Base-by-base conservation (phyloP, 1,140 invertebrate genomes). In the Lordiphosa clarofinis region DNA sequence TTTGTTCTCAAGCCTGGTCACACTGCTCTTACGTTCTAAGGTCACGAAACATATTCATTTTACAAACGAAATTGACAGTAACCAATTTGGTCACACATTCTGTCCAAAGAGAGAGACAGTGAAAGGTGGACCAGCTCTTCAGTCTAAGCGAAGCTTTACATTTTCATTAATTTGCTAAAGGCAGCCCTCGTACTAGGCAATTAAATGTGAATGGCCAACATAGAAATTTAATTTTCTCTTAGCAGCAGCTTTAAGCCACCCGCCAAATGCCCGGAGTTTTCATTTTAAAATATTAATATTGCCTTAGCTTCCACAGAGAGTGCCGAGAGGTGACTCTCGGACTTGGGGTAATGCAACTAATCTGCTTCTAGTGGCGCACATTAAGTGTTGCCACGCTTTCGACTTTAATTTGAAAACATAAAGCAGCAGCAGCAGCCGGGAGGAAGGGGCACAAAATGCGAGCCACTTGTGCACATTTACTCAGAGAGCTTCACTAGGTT, bases 351-450 rank as follows among this genome's bases (percentile, higher is more conserved):
- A 84, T 82, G 72, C 76, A 84, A 73, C 76, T 82, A 82, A 82
- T 82, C 76, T 82, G 76, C 76, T 82, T 82, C 78, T 84, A 82
- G 76, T 84, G 78, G 76, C 76, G 76, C 78, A 78, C 76, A 82
- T 82, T 82, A 82, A 82, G 76, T 82, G 78, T 84, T 84, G 76
- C 78, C 76, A 82, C 78, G 76, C 76, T 82, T 84, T 84, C 76
- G 76, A 81, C 76, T 81, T 81, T 81, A 81, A 81, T 81, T 81
- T 81, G 78, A 81, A 81, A 81, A 81, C 78, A 81, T 81, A 81
- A 82, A 82, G 72, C 78, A 82, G 37, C 42, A 19, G 47, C 38
- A 53, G 19, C 19, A 19, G 36, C 13, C 43, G 31, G 8, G 31
- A 21, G 48, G 47, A 42, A 13, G 36, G 54, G 13, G 40, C 7